phyloP scores from a whole-genome alignment of 1,140 invertebrate species.

The Anagrus nilaparvatae region DNA sequence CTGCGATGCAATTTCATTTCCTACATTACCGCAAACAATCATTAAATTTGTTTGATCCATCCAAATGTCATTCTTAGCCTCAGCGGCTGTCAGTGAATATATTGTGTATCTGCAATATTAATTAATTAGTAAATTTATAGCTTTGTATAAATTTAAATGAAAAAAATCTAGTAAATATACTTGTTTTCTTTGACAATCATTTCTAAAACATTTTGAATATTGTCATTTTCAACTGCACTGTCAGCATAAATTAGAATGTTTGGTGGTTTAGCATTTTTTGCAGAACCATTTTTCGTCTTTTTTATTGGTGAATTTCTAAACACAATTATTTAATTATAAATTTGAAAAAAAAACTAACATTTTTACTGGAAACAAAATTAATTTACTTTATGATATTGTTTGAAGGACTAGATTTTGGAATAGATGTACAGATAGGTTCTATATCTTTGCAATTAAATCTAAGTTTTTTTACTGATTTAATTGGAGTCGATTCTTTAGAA shows the following conservation, averaged over 20 bases:
- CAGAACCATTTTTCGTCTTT: slow-evolving; percentile 15
- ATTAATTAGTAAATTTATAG: no score
- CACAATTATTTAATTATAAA: not conserved
- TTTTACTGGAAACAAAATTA: not conserved
- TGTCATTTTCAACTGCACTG: slow-evolving; percentile 57
- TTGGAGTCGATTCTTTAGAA: slow-evolving; percentile 11
- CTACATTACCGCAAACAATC: slow-evolving; percentile 65
- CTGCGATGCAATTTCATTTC: slow-evolving; percentile 50
- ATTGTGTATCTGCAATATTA: slow-evolving; percentile 56
- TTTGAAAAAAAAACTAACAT: not conserved
- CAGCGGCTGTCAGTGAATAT: slow-evolving; percentile 55
- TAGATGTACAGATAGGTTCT: not conserved
- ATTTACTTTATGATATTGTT: not conserved
- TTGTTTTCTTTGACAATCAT: slow-evolving; percentile 59
- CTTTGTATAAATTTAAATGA: not conserved
- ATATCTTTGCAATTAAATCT: not conserved
- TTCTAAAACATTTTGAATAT: slow-evolving; percentile 55
- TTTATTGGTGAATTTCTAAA: slow-evolving; percentile 19
- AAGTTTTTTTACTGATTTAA: slow-evolving; percentile 6
- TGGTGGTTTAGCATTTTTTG: slow-evolving; percentile 51
- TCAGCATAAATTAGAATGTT: slow-evolving; percentile 78
- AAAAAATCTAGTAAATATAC: slow-evolving; percentile 38
- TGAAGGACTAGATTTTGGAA: slow-evolving; percentile 1
- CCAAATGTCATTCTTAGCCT: slow-evolving; percentile 56
- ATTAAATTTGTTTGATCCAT: slow-evolving; percentile 60